These are phyloP conservation scores for Matsumurasca onukii DNA, from an alignment of 1,140 invertebrate species.

Conservation along the genomic window DNA sequence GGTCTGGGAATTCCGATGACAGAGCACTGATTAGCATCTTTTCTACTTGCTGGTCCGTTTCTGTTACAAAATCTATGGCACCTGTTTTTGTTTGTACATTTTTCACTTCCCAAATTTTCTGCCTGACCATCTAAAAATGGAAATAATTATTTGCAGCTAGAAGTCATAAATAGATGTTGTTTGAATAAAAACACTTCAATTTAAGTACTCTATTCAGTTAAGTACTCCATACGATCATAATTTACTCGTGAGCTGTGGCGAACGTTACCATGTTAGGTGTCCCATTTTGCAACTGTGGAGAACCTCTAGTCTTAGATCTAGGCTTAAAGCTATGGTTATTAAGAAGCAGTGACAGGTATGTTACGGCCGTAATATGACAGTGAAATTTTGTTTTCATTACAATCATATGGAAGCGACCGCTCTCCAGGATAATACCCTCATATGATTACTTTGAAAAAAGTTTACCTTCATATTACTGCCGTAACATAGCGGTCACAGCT, in stretches of 20 bases:
- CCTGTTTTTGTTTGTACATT: slow-evolving; percentile 75
- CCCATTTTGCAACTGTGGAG: too few relatives aligned
- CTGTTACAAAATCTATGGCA: slow-evolving; percentile 93
- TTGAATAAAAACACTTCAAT: background rate
- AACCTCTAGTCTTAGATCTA: too few relatives aligned
- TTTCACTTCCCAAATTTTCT: slow-evolving; percentile 60
- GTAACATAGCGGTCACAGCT: too few relatives aligned
- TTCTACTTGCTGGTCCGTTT: slow-evolving; percentile 93
- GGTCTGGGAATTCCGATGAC: slow-evolving; percentile 74
- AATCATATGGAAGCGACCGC: too few relatives aligned
- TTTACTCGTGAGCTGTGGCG: background rate
- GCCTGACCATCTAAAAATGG: slow-evolving; percentile 64
- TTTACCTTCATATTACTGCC: too few relatives aligned
- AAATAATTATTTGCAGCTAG: slow-evolving; percentile 10
- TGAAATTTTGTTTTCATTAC: too few relatives aligned
- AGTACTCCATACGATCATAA: background rate
- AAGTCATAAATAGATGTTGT: background rate
- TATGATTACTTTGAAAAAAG: too few relatives aligned
- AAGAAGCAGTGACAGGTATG: too few relatives aligned
- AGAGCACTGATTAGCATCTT: slow-evolving; percentile 78
- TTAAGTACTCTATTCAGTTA: background rate
- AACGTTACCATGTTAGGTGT: background rate
- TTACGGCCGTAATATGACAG: too few relatives aligned
- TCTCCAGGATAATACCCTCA: too few relatives aligned
- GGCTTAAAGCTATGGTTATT: too few relatives aligned